Percentiles rank a stretch among this genome's conserved stretches.
These are phyloP conservation scores for Pandion haliaetus DNA, from an alignment of 2,113 vertebrate species.

Conservation along the genomic window DNA sequence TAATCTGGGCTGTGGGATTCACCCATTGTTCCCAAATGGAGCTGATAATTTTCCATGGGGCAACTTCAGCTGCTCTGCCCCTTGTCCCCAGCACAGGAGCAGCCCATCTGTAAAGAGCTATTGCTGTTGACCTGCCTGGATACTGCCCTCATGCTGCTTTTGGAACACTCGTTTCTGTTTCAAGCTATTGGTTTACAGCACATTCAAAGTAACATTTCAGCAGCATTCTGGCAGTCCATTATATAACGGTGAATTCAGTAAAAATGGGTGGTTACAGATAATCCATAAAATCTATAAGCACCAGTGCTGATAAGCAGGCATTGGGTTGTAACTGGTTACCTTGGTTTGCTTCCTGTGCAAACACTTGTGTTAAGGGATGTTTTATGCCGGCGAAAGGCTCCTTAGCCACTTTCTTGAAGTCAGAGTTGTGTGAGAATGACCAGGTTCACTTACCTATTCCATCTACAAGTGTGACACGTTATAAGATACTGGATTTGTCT, in stretches of 20 bases:
- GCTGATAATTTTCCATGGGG: not conserved
- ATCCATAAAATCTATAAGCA: not conserved
- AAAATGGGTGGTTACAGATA: not conserved
- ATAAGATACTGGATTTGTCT: not conserved
- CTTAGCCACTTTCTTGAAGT: not conserved
- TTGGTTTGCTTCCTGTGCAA: not conserved
- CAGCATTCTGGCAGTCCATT: not conserved
- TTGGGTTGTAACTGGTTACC: not conserved
- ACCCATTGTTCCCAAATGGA: fast-evolving
- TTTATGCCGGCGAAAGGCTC: not conserved
- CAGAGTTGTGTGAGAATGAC: not conserved
- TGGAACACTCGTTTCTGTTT: fast-evolving
- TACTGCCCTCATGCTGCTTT: not conserved
- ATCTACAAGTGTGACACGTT: not conserved
- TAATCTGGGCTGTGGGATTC: not conserved
- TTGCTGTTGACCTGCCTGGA: not conserved
- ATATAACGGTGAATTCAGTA: not conserved
- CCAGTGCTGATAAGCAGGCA: not conserved
- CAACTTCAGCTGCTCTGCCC: not conserved
- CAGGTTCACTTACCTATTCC: not conserved
- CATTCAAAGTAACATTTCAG: not conserved
- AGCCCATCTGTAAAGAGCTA: not conserved
- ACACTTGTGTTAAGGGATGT: too few relatives aligned
- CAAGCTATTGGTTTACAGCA: not conserved
- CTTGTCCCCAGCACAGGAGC: not conserved